phyloP scores from a whole-genome alignment of 2,888 invertebrate species.

The Rosalia funebris region DNA sequence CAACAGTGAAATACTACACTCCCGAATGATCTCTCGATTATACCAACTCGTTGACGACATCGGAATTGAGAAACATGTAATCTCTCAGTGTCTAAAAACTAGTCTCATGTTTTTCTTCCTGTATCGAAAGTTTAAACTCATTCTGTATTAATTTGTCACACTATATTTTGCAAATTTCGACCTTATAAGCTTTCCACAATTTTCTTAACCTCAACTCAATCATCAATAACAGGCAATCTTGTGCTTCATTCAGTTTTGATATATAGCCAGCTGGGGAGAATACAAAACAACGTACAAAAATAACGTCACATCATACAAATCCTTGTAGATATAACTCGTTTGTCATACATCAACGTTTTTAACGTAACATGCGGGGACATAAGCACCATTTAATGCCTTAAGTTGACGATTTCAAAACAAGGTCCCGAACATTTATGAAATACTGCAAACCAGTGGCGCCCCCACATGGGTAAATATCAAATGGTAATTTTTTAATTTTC shows the following conservation, averaged over 20 bases:
- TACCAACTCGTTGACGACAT: too few species aligned
- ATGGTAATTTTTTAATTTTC: too few species aligned
- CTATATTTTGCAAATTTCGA: too few species aligned
- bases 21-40: too few species aligned
- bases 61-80: too few species aligned
- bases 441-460: conserved; percentile 33
- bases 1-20: too few species aligned
- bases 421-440: conserved; percentile 37
- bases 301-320: conserved; percentile 42
- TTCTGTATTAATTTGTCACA: too few species aligned
- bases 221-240: background rate
- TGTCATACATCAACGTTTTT: conserved; percentile 59
- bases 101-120: too few species aligned
- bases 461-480: background rate
- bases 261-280: conserved; percentile 2
- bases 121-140: too few species aligned
- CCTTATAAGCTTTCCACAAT: background rate
- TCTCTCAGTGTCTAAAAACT: too few species aligned
- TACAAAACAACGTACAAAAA: conserved; percentile 35
- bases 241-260: conserved; percentile 3
- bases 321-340: conserved; percentile 51
- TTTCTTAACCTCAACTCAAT: background rate
- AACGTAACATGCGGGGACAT: conserved; percentile 53
- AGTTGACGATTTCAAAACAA: conserved; percentile 35
- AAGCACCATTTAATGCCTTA: conserved; percentile 54